Evolutionary conservation across 2,888 invertebrate genomes (phyloP).

Genomic region (Cephus pygmeus): DNA sequence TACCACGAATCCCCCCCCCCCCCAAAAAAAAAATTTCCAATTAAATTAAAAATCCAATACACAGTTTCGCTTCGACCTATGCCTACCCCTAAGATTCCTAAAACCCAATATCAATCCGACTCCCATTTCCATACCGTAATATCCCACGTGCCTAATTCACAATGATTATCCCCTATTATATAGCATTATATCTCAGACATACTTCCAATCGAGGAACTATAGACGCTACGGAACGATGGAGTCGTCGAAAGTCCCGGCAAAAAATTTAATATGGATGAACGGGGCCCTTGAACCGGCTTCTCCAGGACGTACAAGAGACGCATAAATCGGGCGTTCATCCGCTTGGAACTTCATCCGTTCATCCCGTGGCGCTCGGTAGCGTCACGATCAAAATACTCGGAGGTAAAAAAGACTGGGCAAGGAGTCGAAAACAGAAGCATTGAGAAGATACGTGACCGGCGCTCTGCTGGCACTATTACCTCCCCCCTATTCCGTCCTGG

Average conservation of each 20-base stretch:
- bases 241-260: neutral
- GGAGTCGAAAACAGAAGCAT: slow-evolving; percentile 48
- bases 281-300: slow-evolving; percentile 1
- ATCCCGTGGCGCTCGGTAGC: slow-evolving; percentile 22
- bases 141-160: neutral
- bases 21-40: neutral
- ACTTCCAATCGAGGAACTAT: neutral
- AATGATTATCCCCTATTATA: neutral
- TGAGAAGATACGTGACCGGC: slow-evolving; percentile 59
- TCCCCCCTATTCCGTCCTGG: slow-evolving; percentile 1
- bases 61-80: neutral
- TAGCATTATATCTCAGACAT: neutral
- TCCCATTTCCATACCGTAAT: neutral
- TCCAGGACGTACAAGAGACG: slow-evolving; percentile 13
- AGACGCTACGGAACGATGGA: neutral
- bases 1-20: neutral
- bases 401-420: slow-evolving; percentile 25
- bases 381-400: slow-evolving; percentile 14
- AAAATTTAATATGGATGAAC: neutral
- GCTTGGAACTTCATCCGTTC: slow-evolving; percentile 12
- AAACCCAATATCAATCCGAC: neutral
- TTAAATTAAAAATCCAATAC: neutral
- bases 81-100: neutral
- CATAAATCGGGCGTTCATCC: slow-evolving; percentile 24
- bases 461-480: slow-evolving; percentile 54